Evolutionary conservation across 2,113 vertebrate genomes (phyloP).

Genomic region (Phylloscopus whistleri): DNA sequence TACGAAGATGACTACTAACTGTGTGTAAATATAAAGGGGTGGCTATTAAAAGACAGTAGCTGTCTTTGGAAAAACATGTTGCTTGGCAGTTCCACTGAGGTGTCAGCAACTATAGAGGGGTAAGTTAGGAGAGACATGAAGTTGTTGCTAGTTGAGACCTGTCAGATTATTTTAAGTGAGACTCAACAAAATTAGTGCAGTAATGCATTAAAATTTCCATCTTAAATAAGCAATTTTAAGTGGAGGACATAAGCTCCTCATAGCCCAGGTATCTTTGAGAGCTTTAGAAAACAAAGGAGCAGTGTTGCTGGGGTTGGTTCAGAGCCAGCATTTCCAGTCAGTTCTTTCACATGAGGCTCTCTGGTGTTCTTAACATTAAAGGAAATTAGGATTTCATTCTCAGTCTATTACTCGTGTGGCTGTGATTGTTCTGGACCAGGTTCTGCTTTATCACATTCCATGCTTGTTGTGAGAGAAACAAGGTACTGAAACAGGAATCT

Average conservation of each 20-base stretch:
- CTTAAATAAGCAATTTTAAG: background rate
- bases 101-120: background rate
- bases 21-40: background rate
- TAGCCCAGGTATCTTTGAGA: background rate
- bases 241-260: background rate
- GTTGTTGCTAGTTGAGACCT: background rate
- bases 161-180: background rate
- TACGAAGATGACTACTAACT: background rate
- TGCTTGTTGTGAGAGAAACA: background rate
- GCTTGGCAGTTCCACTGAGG: background rate
- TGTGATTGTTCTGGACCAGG: background rate
- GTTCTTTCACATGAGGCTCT: background rate
- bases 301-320: background rate
- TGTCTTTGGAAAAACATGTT: background rate
- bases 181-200: background rate
- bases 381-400: background rate
- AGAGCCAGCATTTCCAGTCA: background rate
- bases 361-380: background rate
- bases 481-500: background rate
- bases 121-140: background rate
- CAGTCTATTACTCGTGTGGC: background rate
- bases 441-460: background rate
- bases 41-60: background rate
- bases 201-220: background rate
- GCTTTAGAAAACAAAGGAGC: background rate